Evolutionary conservation across 2,888 invertebrate genomes (phyloP).

Genomic region (Rugalucina vietnamica): DNA sequence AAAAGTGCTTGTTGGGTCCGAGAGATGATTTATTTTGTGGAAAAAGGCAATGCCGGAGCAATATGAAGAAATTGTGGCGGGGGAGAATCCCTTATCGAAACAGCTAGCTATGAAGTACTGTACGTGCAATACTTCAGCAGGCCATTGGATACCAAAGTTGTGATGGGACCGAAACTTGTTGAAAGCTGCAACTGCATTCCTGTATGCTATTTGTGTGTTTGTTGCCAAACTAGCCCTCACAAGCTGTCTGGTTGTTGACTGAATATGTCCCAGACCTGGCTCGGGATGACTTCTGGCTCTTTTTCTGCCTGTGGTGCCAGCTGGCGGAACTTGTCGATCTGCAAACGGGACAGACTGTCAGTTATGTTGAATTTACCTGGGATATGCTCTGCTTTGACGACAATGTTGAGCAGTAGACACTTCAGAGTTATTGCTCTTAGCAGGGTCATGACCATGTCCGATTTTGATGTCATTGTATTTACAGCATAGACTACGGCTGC

Average conservation of each 20-base stretch:
- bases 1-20: background rate
- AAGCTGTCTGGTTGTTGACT: background rate
- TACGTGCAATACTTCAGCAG: background rate
- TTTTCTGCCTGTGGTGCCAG: background rate
- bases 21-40: background rate
- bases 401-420: background rate
- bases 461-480: background rate
- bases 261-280: background rate
- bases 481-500: background rate
- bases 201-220: background rate
- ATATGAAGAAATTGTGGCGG: background rate
- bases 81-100: background rate
- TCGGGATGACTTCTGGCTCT: background rate
- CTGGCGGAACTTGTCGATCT: background rate
- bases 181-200: background rate
- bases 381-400: background rate
- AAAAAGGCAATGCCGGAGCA: background rate
- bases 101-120: background rate
- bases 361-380: background rate
- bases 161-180: background rate
- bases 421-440: background rate
- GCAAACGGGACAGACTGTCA: background rate
- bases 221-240: background rate
- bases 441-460: background rate
- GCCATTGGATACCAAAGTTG: background rate